phyloP scores from a whole-genome alignment of 1,140 invertebrate genomes.

The Spodoptera litura region DNA sequence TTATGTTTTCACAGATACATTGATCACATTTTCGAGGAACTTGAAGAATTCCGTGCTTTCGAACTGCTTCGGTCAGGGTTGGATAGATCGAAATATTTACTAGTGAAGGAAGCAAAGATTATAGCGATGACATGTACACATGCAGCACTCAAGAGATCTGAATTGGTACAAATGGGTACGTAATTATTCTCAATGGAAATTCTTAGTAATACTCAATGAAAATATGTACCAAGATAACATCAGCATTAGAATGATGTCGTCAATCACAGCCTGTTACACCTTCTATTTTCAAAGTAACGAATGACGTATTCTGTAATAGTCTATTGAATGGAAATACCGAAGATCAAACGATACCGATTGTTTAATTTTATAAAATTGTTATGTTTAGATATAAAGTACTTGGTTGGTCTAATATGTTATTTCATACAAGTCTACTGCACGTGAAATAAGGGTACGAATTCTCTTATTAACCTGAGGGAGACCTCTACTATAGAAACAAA shows the following conservation, averaged over 20 bases:
- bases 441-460: too few species aligned
- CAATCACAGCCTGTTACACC: too few species aligned
- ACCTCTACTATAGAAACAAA: too few species aligned
- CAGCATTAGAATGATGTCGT: too few species aligned
- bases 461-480: too few species aligned
- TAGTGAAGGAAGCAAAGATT: constrained; percentile 99
- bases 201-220: too few species aligned
- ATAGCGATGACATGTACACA: constrained; percentile 99
- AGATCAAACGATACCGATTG: neutral
- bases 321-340: neutral
- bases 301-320: neutral
- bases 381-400: too few species aligned
- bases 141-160: constrained; percentile 98
- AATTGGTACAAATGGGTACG: constrained; percentile 96
- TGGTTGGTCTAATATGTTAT: too few species aligned
- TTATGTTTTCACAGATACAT: constrained; percentile 90
- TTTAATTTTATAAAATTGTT: too few species aligned
- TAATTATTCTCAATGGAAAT: constrained; percentile 15
- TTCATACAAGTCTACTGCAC: too few species aligned
- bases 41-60: constrained; percentile 99
- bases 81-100: constrained; percentile 97
- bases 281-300: too few species aligned
- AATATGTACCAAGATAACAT: too few species aligned
- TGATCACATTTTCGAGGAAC: constrained; percentile 97
- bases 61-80: constrained; percentile 97